phyloP scores from a whole-genome alignment of 2,113 vertebrate species.

The Pseudopipra pipra region DNA sequence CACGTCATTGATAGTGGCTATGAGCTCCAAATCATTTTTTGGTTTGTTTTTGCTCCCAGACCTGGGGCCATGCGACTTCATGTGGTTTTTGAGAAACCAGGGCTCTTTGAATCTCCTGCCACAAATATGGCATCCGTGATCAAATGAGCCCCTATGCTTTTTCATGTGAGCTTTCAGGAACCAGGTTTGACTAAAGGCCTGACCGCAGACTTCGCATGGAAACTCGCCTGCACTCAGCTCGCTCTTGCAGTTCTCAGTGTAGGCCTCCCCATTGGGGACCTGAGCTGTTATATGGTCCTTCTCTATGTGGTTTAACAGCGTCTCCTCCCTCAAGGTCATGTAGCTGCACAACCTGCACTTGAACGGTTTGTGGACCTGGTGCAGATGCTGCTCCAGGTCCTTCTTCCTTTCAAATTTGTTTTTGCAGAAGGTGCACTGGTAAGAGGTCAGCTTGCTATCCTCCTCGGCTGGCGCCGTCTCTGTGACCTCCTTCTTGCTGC shows the following conservation, averaged over 20 bases:
- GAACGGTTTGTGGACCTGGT: slow-evolving; percentile 81
- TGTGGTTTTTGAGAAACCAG: slow-evolving; percentile 97
- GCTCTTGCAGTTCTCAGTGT: slow-evolving; percentile 73
- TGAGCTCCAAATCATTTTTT: slow-evolving; percentile 78
- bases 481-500: slow-evolving; percentile 79
- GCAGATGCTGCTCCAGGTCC: slow-evolving; percentile 80
- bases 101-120: slow-evolving; percentile 92
- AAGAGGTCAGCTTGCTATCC: slow-evolving; percentile 35
- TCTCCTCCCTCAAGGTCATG: slow-evolving; percentile 84
- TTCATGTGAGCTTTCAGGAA: slow-evolving; percentile 96
- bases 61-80: slow-evolving; percentile 91
- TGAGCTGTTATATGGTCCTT: slow-evolving; percentile 89
- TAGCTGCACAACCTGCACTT: slow-evolving; percentile 88
- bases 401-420: slow-evolving; percentile 78
- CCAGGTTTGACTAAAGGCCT: slow-evolving; percentile 91
- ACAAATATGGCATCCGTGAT: slow-evolving; percentile 91
- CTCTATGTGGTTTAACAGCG: slow-evolving; percentile 88
- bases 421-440: slow-evolving; percentile 80
- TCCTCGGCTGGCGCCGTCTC: background rate
- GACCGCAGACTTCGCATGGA: slow-evolving; percentile 89
- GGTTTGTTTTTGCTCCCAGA: slow-evolving; percentile 80
- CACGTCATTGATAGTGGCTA: slow-evolving; percentile 89
- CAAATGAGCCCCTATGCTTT: slow-evolving; percentile 89
- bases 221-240: slow-evolving; percentile 78
- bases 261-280: slow-evolving; percentile 68